Percentiles rank a stretch among this genome's conserved stretches.
Evolutionary conservation across 2,113 vertebrate genomes (phyloP).

Genomic region (Psittacula cyanocephala): DNA sequence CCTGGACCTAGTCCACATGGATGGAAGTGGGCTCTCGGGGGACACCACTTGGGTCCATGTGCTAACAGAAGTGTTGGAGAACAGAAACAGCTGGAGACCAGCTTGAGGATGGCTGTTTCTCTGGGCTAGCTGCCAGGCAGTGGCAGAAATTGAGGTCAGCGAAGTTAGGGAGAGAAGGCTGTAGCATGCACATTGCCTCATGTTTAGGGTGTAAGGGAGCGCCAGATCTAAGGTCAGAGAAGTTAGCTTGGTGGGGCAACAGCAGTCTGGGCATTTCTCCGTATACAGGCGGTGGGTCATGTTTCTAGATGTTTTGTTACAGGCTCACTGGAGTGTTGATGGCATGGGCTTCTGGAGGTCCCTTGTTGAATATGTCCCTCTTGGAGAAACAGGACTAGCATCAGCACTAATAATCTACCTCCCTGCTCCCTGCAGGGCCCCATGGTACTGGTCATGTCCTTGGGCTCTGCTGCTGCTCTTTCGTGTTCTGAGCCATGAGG

Average conservation of each 20-base stretch:
- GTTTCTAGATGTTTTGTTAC: not conserved
- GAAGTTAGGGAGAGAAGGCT: not conserved
- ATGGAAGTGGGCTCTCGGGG: not conserved
- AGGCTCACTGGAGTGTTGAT: not conserved
- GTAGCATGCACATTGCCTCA: rapidly evolving
- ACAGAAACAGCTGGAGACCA: not conserved
- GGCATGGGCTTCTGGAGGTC: not conserved
- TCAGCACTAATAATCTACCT: not conserved
- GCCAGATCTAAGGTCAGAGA: not conserved
- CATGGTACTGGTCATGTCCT: rapidly evolving
- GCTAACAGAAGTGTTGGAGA: not conserved
- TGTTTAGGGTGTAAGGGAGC: not conserved
- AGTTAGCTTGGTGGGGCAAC: not conserved
- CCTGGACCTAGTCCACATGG: not conserved
- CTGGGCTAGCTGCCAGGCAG: not conserved
- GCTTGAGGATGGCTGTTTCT: not conserved
- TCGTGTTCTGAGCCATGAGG: not conserved
- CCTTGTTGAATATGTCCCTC: not conserved
- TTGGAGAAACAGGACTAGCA: not conserved
- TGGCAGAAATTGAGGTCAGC: not conserved
- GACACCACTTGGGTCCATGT: rapidly evolving
- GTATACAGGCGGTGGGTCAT: not conserved
- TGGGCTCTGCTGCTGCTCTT: not conserved
- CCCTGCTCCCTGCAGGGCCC: not conserved
- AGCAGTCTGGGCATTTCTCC: not conserved